These are phyloP conservation scores for Dromaius novaehollandiae DNA, from an alignment of 2,113 vertebrate species.

Conservation along the genomic window DNA sequence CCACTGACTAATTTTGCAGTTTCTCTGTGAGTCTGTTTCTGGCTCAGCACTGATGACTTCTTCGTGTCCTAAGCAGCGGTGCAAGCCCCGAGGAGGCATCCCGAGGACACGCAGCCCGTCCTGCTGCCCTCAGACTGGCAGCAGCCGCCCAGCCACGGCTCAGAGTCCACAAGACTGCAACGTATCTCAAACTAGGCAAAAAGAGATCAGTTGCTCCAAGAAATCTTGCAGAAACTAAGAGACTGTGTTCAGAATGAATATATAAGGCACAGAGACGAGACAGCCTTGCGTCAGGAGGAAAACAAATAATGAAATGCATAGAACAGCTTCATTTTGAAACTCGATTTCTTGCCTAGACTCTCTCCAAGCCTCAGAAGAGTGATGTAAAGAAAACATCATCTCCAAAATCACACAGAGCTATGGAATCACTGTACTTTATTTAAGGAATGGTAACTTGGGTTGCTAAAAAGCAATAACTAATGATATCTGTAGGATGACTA, in stretches of 20 bases:
- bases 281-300: neutral
- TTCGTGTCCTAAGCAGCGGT: accelerated
- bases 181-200: neutral
- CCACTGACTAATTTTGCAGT: neutral
- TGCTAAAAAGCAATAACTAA: neutral
- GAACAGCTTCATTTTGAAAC: neutral
- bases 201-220: neutral
- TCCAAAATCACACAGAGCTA: neutral
- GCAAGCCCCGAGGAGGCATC: accelerated
- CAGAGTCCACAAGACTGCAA: accelerated
- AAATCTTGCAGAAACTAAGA: neutral
- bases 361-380: neutral
- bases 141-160: neutral
- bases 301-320: neutral
- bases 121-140: neutral
- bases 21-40: neutral
- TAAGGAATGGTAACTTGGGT: neutral
- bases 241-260: neutral
- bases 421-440: neutral
- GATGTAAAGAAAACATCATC: neutral
- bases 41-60: neutral
- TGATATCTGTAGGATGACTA: accelerated
- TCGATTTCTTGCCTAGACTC: neutral
- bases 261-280: neutral
- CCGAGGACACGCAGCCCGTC: neutral